Conservation (phyloP, 2,888 invertebrate species). For the Miltochrista miniata region DNA sequence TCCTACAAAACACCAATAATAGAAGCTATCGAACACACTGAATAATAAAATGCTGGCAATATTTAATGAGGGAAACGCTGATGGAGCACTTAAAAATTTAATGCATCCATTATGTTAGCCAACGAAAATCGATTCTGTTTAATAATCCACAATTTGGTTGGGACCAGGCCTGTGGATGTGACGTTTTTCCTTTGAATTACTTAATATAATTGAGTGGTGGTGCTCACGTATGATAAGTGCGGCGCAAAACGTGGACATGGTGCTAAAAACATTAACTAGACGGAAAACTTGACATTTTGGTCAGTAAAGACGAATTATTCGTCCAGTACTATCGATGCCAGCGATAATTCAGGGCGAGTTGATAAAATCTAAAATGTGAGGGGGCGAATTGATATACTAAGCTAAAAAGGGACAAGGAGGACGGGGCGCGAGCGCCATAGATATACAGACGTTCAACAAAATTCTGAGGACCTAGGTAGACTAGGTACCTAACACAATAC, state of each 20-base stretch:
- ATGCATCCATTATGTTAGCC: constrained; percentile 44
- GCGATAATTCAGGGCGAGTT: no score
- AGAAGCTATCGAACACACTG: constrained; percentile 11
- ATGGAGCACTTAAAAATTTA: constrained; percentile 47
- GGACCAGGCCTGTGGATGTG: constrained; percentile 28
- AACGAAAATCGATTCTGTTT: constrained; percentile 51
- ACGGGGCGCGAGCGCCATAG: constrained; percentile 48
- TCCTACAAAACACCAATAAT: neutral
- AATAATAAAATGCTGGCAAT: constrained; percentile 37
- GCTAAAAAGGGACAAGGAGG: no score
- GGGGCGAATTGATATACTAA: no score
- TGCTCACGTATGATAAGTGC: constrained; percentile 23
- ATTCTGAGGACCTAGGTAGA: no score
- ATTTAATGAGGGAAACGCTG: constrained; percentile 41
- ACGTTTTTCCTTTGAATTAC: constrained; percentile 31
- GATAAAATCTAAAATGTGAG: no score
- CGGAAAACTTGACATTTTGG: no score
- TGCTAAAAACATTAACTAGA: constrained; percentile 52
- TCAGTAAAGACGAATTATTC: no score
- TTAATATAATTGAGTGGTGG: constrained; percentile 19
- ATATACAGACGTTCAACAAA: no score
- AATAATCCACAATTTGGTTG: constrained; percentile 46
- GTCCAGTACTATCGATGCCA: no score
- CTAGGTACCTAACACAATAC: no score
- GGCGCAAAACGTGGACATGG: constrained; percentile 47